Conservation (phyloP, 2,113 vertebrate genomes). For the Bagarius yarrelli region DNA sequence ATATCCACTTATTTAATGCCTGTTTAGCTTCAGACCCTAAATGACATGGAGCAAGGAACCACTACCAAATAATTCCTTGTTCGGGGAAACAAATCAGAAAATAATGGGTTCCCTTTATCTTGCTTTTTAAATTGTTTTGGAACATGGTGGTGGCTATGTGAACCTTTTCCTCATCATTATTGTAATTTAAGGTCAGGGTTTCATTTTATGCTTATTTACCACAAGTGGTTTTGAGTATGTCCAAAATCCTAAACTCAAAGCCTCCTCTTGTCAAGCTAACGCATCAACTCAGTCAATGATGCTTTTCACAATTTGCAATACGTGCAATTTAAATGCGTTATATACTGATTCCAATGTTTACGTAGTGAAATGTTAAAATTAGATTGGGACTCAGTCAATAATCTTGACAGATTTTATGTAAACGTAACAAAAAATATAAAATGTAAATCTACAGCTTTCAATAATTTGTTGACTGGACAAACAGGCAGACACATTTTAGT, state of each 20-base stretch:
- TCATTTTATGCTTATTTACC: slow-evolving; percentile 6
- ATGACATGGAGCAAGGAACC: neutral
- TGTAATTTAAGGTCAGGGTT: slow-evolving; percentile 1
- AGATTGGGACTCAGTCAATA: neutral
- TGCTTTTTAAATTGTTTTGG: slow-evolving; percentile 21
- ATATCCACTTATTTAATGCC: neutral
- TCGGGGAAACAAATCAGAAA: slow-evolving; percentile 33
- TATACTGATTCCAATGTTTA: neutral
- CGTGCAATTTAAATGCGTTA: neutral
- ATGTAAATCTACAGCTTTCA: neutral
- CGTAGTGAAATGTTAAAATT: neutral
- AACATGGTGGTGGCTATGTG: slow-evolving; percentile 21
- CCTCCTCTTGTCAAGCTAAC: neutral
- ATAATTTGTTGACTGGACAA: neutral
- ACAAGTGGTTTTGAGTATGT: neutral
- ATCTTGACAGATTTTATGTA: neutral
- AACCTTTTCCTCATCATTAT: slow-evolving; percentile 30
- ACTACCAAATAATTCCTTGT: neutral
- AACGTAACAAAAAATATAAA: neutral
- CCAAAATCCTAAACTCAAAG: neutral
- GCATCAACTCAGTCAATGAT: neutral
- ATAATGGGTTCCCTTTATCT: slow-evolving; percentile 25
- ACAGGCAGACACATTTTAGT: neutral
- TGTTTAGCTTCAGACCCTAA: neutral
- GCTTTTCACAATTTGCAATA: neutral